Base-by-base conservation (phyloP, 2,888 invertebrate genomes). In the Macropis europaea region DNA sequence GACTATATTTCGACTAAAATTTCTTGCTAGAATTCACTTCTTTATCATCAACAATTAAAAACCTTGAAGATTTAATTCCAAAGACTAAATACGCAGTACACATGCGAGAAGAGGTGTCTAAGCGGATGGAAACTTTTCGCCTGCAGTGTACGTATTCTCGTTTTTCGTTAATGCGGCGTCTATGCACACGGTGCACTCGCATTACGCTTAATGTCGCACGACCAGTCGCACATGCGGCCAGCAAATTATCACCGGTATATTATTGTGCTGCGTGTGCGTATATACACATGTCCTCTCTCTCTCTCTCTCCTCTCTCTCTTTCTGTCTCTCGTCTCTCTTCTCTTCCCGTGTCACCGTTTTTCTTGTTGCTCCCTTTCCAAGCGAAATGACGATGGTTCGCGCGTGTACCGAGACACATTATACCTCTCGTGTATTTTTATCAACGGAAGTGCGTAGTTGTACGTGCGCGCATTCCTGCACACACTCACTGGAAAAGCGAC, bases 361-460 rank as follows among this genome's bases (percentile, higher is more conserved):
- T 34, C 11, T 13, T 15, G 45, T 69, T 17, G 50, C 57, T 50
- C 40, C 38, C 38, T 40, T 53, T 53, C 56, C 61, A 53, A 61
- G 69, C 76, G 67, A 80, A 81, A 76, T 79, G 80, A 79, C 82
- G 80, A 68, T 36, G 69, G 54, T 73, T n/a, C 76, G 78, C 76
- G 84, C 78, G 79, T 78, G 84, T 82, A 81, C 84, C 79, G 79
- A 82, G 84, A 82, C 81, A 85, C 84, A 81, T 83, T 84, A 84
- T 82, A 81, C 86, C 80, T 79, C 54, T 30, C 82, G 86, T 82
- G 85, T 89, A 89, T 89, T 89, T 89, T 89, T 89, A 89, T 89
- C 89, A 87, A 88, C 89, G 89, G 89, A 89, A 89, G 88, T 88
- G 89, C 89, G 89, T 88, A 85, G 88, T 86, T 85, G 86, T 84